These are phyloP conservation scores for Carabus problematicus DNA, from an alignment of 2,888 invertebrate genomes.

Conservation along the genomic window DNA sequence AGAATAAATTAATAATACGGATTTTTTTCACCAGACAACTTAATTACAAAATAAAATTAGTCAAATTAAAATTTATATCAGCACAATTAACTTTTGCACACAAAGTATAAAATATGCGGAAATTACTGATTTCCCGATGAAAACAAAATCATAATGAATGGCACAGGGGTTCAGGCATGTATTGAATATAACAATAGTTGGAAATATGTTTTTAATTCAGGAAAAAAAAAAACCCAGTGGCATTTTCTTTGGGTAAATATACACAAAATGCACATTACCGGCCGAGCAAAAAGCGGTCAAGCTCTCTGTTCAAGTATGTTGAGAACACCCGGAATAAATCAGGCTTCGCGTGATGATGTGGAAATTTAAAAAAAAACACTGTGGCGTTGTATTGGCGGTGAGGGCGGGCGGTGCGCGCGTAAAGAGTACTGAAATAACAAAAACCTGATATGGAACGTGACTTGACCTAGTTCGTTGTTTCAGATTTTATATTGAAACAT, in stretches of 20 bases:
- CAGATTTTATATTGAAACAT: slow-evolving; percentile 36
- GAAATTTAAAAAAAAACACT: slow-evolving; percentile 32
- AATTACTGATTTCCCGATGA: too few relatives aligned
- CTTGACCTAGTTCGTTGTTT: slow-evolving; percentile 31
- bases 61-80: too few relatives aligned
- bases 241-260: slow-evolving; percentile 14
- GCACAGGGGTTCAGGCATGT: too few relatives aligned
- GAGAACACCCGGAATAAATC: slow-evolving; percentile 37
- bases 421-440: slow-evolving; percentile 37
- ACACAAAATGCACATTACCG: slow-evolving; percentile 40
- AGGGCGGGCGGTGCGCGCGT: slow-evolving; percentile 9
- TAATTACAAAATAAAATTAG: too few relatives aligned
- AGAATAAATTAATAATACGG: too few relatives aligned
- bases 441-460: slow-evolving; percentile 36
- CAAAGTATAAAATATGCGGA: too few relatives aligned
- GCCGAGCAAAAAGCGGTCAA: slow-evolving; percentile 38
- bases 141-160: too few relatives aligned
- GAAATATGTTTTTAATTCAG: slow-evolving; percentile 12
- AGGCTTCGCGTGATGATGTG: slow-evolving; percentile 42
- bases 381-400: neutral
- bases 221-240: neutral
- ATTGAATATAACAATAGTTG: slow-evolving; percentile 11
- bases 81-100: too few relatives aligned
- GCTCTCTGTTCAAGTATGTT: slow-evolving; percentile 24
- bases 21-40: too few relatives aligned